These are phyloP conservation scores for Tapirus terrestris DNA, from an alignment of 2,113 vertebrate genomes.

Conservation along the genomic window DNA sequence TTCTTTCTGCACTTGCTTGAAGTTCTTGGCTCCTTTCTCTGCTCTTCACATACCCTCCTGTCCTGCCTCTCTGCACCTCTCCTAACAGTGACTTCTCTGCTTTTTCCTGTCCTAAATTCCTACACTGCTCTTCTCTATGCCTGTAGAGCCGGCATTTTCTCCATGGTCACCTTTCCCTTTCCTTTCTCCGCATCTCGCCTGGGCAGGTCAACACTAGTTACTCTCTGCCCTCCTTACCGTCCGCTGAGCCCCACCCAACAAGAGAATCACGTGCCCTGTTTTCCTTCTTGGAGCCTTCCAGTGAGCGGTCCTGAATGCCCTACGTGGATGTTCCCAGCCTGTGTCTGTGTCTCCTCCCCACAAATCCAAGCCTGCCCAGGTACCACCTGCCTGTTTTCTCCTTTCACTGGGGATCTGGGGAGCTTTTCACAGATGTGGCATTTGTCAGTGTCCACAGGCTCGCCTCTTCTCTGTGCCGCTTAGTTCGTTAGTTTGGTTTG, in stretches of 20 bases:
- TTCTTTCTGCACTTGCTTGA: constrained; percentile 31
- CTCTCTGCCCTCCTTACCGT: neutral
- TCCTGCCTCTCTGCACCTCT: neutral
- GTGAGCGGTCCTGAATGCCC: neutral
- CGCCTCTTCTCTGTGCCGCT: neutral
- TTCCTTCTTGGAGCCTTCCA: neutral
- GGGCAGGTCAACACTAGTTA: neutral
- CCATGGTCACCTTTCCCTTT: neutral
- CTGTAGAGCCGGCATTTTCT: neutral
- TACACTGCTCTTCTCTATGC: neutral
- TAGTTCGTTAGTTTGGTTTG: neutral
- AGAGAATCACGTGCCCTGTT: neutral
- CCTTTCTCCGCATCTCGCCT: neutral
- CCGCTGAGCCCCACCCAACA: neutral
- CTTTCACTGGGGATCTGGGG: neutral
- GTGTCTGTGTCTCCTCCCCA: neutral
- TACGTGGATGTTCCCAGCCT: neutral
- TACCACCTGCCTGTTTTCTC: neutral
- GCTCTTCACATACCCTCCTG: neutral
- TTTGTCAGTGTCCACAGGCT: neutral
- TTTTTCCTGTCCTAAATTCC: neutral
- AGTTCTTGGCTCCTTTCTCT: neutral
- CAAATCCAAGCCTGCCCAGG: neutral
- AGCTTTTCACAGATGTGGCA: neutral
- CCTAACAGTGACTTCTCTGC: neutral